Evolutionary conservation across 2,113 vertebrate genomes (phyloP), one percentile per base, ranked within the genome.

Genomic region (Spizaetus ornatus): DNA sequence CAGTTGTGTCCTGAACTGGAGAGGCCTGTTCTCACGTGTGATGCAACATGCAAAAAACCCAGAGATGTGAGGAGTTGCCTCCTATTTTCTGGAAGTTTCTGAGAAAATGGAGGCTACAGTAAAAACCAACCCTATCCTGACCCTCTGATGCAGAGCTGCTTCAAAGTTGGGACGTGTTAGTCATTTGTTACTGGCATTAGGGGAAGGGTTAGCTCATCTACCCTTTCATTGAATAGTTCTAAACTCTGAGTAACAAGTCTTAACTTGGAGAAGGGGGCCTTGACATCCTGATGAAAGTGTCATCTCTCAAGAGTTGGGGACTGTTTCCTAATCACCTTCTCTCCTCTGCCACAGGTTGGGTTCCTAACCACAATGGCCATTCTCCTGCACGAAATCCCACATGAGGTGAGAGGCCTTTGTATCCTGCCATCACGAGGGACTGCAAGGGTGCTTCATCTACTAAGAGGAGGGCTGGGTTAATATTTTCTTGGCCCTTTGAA

Each of bases 301-400:
- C 45, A 65, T 52, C 62, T 45, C 50, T 58, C 36, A 43, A 43
- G 29, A 92, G 34, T 31, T 56, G 23, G 26, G 11, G 16, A 32
- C 27, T 58, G 17, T 53, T 87, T 71, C 29, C 56, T 78, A 78
- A 94, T 66, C 1, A 1, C 16, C 25, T 94, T 91, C 22, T 97
- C 47, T 93, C 84, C 16, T 91, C 36, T 90, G 72, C 95, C 73
- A 13, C 97, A 99, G 99, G 99, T 99, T 69, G 99, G 99, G 11
- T 98, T 99, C 80, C 98, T 99, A 80, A 99, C 99, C 36, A 99
- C 99, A 19, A 95, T 99, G 96, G 99, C 99, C 84, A 99, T 99
- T 95, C 98, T 99, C 45, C 98, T 99, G 77, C 99, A 99, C 9
- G 99, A 99, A 98, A 99, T 99, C 58, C 99, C 99, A 77, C 99